Conservation (phyloP, 2,113 vertebrate genomes). For the Callopanchax toddi region DNA sequence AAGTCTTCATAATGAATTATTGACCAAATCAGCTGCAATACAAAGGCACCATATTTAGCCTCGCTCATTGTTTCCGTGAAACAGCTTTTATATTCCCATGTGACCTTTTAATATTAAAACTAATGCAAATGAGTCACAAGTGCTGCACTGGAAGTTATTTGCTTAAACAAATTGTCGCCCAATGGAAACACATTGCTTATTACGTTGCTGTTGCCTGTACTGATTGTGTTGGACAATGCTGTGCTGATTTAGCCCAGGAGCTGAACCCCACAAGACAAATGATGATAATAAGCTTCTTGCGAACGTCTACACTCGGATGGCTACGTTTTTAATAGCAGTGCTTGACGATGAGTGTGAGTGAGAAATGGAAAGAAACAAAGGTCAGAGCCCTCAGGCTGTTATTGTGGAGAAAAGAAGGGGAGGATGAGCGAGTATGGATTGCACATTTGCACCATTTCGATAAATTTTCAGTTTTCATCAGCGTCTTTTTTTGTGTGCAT, state of each 20-base stretch:
- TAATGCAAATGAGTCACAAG: conserved; percentile 60
- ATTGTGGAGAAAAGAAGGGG: neutral
- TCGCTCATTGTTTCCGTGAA: neutral
- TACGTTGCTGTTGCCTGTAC: neutral
- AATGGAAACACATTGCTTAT: conserved; percentile 27
- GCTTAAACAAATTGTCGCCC: conserved; percentile 51
- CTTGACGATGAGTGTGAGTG: conserved; percentile 5
- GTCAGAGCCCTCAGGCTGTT: conserved; percentile 9
- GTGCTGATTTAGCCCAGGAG: conserved; percentile 33
- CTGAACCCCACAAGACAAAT: conserved; percentile 31
- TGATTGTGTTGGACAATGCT: neutral
- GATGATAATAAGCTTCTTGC: neutral
- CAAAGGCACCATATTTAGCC: neutral
- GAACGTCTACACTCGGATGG: neutral
- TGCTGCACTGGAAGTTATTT: conserved; percentile 63
- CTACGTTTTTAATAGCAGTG: neutral
- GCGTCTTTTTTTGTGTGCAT: neutral
- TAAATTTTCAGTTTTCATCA: conserved; percentile 1
- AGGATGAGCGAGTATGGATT: neutral
- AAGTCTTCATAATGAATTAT: neutral
- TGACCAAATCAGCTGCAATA: neutral
- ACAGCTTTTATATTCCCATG: conserved; percentile 30
- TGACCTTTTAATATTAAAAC: conserved; percentile 47
- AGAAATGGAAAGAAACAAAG: conserved; percentile 12
- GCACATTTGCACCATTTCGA: neutral